Evolutionary conservation across 2,888 invertebrate species (phyloP).

Genomic region (Ormyrus pomaceus): DNA sequence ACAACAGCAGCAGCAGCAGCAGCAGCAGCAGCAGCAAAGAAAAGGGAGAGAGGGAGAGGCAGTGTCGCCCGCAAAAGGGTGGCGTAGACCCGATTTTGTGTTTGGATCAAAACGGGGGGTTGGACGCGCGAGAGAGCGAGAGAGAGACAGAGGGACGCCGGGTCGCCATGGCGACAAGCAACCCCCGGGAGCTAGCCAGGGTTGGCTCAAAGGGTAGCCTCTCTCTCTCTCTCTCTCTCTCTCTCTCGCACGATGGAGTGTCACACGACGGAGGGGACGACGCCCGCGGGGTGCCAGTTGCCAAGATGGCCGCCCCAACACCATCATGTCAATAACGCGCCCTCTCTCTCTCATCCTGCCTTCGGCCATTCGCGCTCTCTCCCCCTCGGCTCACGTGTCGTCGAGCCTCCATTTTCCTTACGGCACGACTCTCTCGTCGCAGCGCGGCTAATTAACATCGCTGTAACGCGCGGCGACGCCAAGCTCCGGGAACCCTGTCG

Average conservation of each 20-base stretch:
- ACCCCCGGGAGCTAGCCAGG: conserved; percentile 73
- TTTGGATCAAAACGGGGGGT: conserved; percentile 60
- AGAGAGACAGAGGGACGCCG: conserved; percentile 29
- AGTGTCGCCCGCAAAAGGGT: neutral
- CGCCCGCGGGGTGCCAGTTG: conserved; percentile 62
- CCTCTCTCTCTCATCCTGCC: conserved; percentile 43
- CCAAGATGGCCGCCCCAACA: conserved; percentile 75
- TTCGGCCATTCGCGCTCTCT: neutral
- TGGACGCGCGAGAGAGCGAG: conserved; percentile 7
- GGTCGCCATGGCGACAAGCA: conserved; percentile 75
- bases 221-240: conserved; percentile 6
- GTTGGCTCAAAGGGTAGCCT: conserved; percentile 73
- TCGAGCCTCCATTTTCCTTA: too few relatives aligned
- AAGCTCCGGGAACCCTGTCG: conserved; percentile 16
- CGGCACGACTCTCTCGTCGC: neutral
- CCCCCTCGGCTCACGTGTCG: neutral
- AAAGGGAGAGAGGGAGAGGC: neutral
- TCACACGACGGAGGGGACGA: conserved; percentile 72
- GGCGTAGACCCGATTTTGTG: conserved; percentile 60
- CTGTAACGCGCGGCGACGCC: neutral
- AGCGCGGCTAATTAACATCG: conserved; percentile 40
- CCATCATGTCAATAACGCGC: conserved; percentile 75
- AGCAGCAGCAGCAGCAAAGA: conserved; percentile 18
- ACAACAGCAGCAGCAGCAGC: neutral
- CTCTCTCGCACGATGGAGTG: conserved; percentile 59